Evolutionary conservation across 1,140 invertebrate species (phyloP), one percentile per base, ranked within the genome.

Genomic region (Pomacea maculata): DNA sequence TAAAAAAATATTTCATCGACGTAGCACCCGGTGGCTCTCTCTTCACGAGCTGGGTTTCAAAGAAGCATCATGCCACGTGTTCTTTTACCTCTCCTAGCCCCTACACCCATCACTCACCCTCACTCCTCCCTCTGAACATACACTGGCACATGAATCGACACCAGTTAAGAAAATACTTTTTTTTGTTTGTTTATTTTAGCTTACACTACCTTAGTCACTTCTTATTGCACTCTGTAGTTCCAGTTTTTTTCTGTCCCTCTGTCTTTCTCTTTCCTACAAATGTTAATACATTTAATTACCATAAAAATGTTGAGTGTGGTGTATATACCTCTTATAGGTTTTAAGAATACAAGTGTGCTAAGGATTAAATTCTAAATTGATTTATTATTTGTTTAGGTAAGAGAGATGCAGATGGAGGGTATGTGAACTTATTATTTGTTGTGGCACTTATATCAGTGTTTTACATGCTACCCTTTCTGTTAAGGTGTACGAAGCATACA

Each of bases 161-260:
- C 25, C 25, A 25, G 25, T 25, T 25, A 5, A 11, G 25, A 34
- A 54, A 73, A 54, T 14, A 52, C 17, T 11, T 45, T 45, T 54
- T 1, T 73, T 34, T 52, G 14, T 73, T 25, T 25, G 9, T 21
- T 15, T 9, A 12, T 45, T 71, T 19, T 25, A 29, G 15, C 15
- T 71, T 5, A 29, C 25, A 29, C 25, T 71, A 71, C 45, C 3
- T 71, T 14, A 19, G 70, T 29, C 70, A 1, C 25, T 71, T 15
- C 15, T 4, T 19, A n/a, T 4, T 25, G n/a, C n/a, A 71, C 34
- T 71, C 14, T 71, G 5, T 34, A n/a, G 1, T 71, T 34, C 45
- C 70, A 29, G n/a, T 71, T 34, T 71, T 11, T 71, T 34, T 71
- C 70, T 71, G n/a, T 71, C 70, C 25, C 70, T 71, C 70, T 71